phyloP scores from a whole-genome alignment of 2,797 vertebrate species.

The Antennarius maculatus region DNA sequence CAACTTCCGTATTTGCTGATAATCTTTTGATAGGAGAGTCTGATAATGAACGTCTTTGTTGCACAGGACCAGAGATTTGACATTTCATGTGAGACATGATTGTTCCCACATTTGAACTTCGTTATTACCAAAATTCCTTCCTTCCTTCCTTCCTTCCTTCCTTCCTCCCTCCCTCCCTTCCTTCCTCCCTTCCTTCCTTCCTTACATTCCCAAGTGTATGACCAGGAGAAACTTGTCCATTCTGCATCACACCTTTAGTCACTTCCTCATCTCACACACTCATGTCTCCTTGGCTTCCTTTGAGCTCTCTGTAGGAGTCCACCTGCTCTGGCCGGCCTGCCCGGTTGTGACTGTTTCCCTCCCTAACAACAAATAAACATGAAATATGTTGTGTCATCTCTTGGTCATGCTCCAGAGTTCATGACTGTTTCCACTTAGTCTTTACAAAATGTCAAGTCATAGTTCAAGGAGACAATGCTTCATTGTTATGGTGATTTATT shows the following conservation, averaged over 20 bases:
- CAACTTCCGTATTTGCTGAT: conserved; percentile 16
- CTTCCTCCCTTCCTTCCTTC: too few relatives aligned
- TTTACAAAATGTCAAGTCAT: background rate
- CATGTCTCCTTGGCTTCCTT: too few relatives aligned
- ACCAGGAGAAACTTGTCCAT: too few relatives aligned
- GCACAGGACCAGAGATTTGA: accelerated
- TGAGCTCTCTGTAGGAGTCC: too few relatives aligned
- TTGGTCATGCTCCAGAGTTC: background rate
- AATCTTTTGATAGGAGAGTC: background rate
- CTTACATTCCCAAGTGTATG: too few relatives aligned
- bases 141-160: too few relatives aligned
- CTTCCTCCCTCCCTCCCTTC: too few relatives aligned
- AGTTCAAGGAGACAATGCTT: background rate
- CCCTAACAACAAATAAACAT: background rate
- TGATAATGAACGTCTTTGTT: background rate
- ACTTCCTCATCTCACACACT: background rate
- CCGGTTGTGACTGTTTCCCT: background rate
- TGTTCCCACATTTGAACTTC: background rate
- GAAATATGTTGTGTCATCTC: too few relatives aligned
- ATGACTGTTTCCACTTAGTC: background rate
- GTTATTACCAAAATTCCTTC: too few relatives aligned
- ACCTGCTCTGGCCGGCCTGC: too few relatives aligned
- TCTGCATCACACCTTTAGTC: background rate
- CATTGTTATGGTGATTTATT: too few relatives aligned
- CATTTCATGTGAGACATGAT: background rate